Base-by-base conservation (phyloP, 1,140 invertebrate species). In the Drosophila sp. region DNA sequence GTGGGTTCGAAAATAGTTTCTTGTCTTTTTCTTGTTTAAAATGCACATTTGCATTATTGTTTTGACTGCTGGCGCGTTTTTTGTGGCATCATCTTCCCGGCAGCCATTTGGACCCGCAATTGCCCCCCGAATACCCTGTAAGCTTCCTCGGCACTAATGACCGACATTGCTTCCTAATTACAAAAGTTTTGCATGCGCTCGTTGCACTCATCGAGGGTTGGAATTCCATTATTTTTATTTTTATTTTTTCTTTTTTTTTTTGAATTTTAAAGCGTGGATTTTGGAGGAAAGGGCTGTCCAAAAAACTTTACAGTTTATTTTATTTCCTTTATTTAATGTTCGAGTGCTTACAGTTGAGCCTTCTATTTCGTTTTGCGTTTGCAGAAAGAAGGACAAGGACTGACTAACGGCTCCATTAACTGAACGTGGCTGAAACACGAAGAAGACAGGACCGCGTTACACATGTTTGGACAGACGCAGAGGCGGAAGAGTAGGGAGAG, bases 161-260 rank as follows among this genome's bases (percentile, higher is more conserved):
- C 82, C 82, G 82, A 86, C 82, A 87, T 86, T 86, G 82, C 82
- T 86, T 86, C 82, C 82, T 86, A 86, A 86, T 86, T 86, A 86
- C 82, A 87, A 86, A 86, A 86, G 78, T 86, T 86, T 86, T 78
- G 61, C 82, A 86, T 86, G 82, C 82, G 87, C 75, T 87, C 74
- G 70, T 34, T 70, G 76, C 73, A 43, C 50, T 63, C 40, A 29
- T 43, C 27, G 59, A 29, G 58, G 27, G 34, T 36, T 45, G 18
- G 54, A 40, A 18, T 43, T 16, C 16, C 16, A 16, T 73, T 54
- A 27, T 48, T 76, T 16, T 43, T 40, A 40, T 1, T 32, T 32
- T 73, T 54, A 27, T 48, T 76, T 16, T 43, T 40, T 56, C 0
- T 32, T 4, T 54, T 58, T 43, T 54, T 36, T 14, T 14, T 16